Conservation (phyloP, 2,113 vertebrate genomes). For the Dryoscopus gambensis region DNA sequence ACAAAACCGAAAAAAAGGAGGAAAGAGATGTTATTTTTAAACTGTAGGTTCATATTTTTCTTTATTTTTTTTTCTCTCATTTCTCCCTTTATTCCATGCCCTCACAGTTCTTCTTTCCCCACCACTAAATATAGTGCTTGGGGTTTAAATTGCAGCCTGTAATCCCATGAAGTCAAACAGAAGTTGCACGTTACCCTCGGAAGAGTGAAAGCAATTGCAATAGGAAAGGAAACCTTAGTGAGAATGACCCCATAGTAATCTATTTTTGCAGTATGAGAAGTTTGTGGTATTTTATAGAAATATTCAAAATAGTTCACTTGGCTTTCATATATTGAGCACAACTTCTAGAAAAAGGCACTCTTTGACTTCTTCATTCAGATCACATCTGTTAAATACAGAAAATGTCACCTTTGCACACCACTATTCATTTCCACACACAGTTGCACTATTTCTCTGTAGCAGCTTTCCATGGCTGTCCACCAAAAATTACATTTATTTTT, state of each 20-base stretch:
- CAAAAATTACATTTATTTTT: neutral
- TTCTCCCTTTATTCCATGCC: neutral
- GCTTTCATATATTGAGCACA: neutral
- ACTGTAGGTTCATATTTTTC: neutral
- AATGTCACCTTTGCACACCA: neutral
- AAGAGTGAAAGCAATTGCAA: neutral
- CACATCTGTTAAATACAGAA: neutral
- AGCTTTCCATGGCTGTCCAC: neutral
- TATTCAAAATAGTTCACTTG: neutral
- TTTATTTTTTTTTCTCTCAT: neutral
- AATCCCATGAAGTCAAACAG: neutral
- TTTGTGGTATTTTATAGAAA: no score
- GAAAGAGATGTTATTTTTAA: neutral
- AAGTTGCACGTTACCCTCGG: neutral
- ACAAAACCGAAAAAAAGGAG: no score
- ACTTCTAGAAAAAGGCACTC: neutral
- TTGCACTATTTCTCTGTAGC: neutral
- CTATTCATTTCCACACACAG: neutral
- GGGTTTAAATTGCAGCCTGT: neutral
- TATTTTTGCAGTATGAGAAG: neutral
- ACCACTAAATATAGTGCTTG: neutral
- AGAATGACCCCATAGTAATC: neutral
- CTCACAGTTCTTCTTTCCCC: neutral
- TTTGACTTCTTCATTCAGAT: neutral
- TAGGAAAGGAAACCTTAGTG: neutral